Evolutionary conservation across 2,113 vertebrate genomes (phyloP).

Genomic region (Aramus guarauna): DNA sequence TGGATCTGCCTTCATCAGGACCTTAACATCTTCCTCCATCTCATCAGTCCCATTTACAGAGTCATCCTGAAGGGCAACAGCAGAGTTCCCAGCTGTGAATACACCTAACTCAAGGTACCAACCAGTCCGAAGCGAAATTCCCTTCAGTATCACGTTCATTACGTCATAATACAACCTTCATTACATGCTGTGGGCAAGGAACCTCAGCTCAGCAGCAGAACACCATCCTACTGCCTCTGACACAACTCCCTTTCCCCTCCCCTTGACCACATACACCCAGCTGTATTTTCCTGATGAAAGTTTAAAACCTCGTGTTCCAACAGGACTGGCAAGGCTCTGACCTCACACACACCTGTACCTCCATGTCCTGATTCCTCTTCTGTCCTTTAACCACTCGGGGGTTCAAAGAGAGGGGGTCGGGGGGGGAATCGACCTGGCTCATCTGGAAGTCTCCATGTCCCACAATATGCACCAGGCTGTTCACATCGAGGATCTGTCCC

Average conservation of each 20-base stretch:
- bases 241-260: not conserved
- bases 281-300: not conserved
- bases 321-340: not conserved
- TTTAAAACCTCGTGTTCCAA: not conserved
- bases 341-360: slow-evolving; percentile 74
- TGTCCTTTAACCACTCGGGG: slow-evolving; percentile 56
- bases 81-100: not conserved
- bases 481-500: slow-evolving; percentile 80
- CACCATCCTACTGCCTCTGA: not conserved
- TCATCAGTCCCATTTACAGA: not conserved
- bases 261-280: no score
- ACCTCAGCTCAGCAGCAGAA: not conserved
- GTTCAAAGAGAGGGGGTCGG: slow-evolving; percentile 85
- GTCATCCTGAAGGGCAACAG: slow-evolving; percentile 71
- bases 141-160: rapidly evolving
- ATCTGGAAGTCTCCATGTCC: slow-evolving; percentile 96
- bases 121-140: not conserved
- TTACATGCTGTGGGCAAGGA: not conserved
- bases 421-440: slow-evolving; percentile 86
- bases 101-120: not conserved
- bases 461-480: slow-evolving; percentile 88
- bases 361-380: slow-evolving; percentile 71
- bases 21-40: slow-evolving; percentile 77
- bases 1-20: slow-evolving; percentile 88
- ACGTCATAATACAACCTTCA: rapidly evolving